Base-by-base conservation (phyloP, 2,888 invertebrate genomes). In the Lamellibrachia satsuma region DNA sequence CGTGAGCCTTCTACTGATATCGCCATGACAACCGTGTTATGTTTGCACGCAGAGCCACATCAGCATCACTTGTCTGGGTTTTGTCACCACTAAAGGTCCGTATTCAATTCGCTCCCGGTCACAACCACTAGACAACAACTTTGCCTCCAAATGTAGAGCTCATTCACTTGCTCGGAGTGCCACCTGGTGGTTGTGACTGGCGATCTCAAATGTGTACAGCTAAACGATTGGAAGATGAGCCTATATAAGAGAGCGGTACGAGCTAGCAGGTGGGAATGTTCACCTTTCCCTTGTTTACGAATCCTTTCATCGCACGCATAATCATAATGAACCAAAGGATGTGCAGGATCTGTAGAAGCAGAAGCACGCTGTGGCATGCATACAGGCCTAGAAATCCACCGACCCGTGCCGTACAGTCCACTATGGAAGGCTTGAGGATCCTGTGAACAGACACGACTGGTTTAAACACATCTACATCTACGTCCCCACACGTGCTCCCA, bases 291-390 rank as follows among this genome's bases (percentile, higher is more conserved):
- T 92, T 92, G 52, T 93, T 92, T 52, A 94, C 52, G 90, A 92
- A 94, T 51, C 52, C 52, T 91, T 91, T 92, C n/a, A 94, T 91
- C 94, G 93, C 93, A 11, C 93, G 60, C n/a, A 93, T 52, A 95
- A 99, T 99, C 96, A 94, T 92, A 92, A 93, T 94, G 91, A 94
- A 94, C 95, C 95, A 95, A 90, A 95, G 93, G 91, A 94, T 90
- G 92, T 95, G 95, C n/a, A 95, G 94, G 91, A 94, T 93, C 94
- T 94, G 94, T 15, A 95, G 94, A 22, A 93, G 55, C 52, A 91
- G 39, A 11, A 95, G 93, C 9, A 95, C 92, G 51, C 90, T 91
- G 92, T 95, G 95, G 93, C 92, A 93, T 4, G 92, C 60, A 90
- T 92, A 94, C 91, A 93, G 93, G 90, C 90, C 92, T 75, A 92